Evolutionary conservation across 2,888 invertebrate species (phyloP).

Genomic region (Catocala sponsa): DNA sequence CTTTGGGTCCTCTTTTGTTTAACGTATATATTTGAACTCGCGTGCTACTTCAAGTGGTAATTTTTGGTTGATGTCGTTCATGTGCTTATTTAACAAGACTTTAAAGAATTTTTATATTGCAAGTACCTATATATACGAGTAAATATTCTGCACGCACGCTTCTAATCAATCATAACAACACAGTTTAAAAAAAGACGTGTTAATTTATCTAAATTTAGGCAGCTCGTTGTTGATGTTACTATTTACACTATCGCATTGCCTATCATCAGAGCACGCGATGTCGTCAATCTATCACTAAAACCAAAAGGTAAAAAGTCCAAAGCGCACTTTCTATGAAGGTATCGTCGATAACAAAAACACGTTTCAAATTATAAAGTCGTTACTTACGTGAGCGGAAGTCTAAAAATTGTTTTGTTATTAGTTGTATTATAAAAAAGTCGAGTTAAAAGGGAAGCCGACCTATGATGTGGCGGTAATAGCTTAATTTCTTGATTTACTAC

Average conservation of each 20-base stretch:
- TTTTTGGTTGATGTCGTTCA: slow-evolving; percentile 40
- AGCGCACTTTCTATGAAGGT: slow-evolving; percentile 22
- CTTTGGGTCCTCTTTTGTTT: slow-evolving; percentile 77
- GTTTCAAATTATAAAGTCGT: slow-evolving; percentile 58
- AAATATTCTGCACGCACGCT: background rate
- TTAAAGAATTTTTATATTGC: background rate
- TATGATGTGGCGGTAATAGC: slow-evolving; percentile 64
- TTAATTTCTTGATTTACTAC: slow-evolving; percentile 73
- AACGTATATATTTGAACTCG: slow-evolving; percentile 74
- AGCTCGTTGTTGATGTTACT: slow-evolving; percentile 3
- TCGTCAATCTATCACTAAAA: slow-evolving; percentile 19
- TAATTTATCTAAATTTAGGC: background rate
- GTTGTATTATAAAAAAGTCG: slow-evolving; percentile 59
- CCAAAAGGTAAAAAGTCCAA: slow-evolving; percentile 13
- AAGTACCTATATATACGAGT: no score
- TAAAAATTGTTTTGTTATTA: slow-evolving; percentile 67
- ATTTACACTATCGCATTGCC: slow-evolving; percentile 5
- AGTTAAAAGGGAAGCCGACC: slow-evolving; percentile 54
- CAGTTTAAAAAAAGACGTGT: background rate
- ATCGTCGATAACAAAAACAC: slow-evolving; percentile 54
- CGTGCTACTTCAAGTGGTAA: slow-evolving; percentile 58
- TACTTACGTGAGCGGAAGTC: slow-evolving; percentile 58
- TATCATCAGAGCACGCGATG: slow-evolving; percentile 15
- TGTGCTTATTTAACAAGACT: background rate
- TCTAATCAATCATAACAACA: slow-evolving; percentile 1